These are phyloP conservation scores for Chitala chitala DNA, from an alignment of 2,113 vertebrate species.

Conservation along the genomic window DNA sequence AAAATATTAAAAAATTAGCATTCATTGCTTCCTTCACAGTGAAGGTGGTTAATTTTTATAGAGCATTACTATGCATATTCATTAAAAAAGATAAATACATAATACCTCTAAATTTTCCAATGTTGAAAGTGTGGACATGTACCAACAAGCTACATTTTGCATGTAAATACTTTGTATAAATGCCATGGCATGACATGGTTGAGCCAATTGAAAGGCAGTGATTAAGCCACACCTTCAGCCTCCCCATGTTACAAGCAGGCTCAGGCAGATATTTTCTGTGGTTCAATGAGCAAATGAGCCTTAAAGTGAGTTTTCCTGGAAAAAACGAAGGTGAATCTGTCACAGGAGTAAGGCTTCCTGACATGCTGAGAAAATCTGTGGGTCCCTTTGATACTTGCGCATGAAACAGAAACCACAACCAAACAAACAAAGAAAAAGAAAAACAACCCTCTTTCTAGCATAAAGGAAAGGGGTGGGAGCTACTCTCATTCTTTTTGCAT, in stretches of 20 bases:
- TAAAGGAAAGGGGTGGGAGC: conserved; percentile 5
- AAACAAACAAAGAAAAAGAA: conserved; percentile 24
- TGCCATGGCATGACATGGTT: not conserved
- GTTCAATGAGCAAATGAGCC: conserved; percentile 40
- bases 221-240: no score
- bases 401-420: conserved; percentile 36
- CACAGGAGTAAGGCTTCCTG: not conserved
- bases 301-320: conserved; percentile 27
- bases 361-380: conserved; percentile 34
- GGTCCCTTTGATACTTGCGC: conserved; percentile 29
- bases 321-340: no score
- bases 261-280: no score
- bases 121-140: not conserved
- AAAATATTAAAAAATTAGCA: no score
- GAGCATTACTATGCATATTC: no score
- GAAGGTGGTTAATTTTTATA: no score
- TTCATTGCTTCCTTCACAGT: no score
- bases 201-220: not conserved
- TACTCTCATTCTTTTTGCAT: conserved; percentile 9
- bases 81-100: not conserved
- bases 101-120: not conserved
- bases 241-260: not conserved
- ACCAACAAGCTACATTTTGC: not conserved
- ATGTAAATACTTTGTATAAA: not conserved
- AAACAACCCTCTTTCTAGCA: conserved; percentile 25